phyloP scores from a whole-genome alignment of 2,113 vertebrate genomes.

The Bothrops jararaca region DNA sequence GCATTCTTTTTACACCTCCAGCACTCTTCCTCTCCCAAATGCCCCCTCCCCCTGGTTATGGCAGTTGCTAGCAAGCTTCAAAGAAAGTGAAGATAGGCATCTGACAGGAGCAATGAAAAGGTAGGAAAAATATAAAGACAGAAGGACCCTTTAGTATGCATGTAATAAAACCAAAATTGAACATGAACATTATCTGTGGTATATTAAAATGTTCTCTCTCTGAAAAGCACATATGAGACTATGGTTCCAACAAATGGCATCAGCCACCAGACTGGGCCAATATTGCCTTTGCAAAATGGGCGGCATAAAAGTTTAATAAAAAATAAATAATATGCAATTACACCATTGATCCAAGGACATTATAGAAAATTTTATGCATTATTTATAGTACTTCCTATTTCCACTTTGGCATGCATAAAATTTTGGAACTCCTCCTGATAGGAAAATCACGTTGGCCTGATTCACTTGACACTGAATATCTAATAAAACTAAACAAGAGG shows the following conservation, averaged over 20 bases:
- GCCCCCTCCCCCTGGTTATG: no score
- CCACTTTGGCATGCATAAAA: background rate
- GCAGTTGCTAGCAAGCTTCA: no score
- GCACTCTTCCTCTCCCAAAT: no score
- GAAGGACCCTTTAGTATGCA: background rate
- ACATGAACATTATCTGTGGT: background rate
- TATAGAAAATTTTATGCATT: background rate
- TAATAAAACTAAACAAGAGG: background rate
- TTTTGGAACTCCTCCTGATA: background rate
- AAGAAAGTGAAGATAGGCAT: no score
- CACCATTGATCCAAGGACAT: background rate
- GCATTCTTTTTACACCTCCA: no score
- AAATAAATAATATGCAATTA: background rate
- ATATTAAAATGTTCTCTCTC: background rate
- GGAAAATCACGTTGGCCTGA: background rate
- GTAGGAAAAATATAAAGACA: background rate
- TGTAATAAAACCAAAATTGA: background rate
- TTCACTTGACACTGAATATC: background rate
- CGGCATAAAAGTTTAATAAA: background rate
- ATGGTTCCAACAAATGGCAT: background rate
- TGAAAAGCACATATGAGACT: background rate
- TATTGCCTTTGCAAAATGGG: background rate
- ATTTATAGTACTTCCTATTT: background rate
- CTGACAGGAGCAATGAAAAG: background rate
- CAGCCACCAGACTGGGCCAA: background rate